Evolutionary conservation across 2,113 vertebrate species (phyloP), one percentile per base, ranked within the genome.

Genomic region (Syngnathoides biaculeatus): DNA sequence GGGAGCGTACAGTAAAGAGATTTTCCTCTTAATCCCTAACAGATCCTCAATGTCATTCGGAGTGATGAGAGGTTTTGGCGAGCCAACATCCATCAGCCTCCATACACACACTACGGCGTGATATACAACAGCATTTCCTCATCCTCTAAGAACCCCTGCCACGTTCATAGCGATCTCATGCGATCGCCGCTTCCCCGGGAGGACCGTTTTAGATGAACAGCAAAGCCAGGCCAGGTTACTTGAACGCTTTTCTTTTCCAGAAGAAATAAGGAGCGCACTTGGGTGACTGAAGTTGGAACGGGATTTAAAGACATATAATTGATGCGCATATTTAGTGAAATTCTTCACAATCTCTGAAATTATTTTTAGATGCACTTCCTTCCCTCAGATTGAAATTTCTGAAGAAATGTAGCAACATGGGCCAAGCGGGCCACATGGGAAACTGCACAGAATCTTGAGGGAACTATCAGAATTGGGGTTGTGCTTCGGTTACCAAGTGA

Each of bases 261-360:
- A 56, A 74, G 64, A 82, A 80, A 84, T 78, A 61, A 82, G 62
- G 15, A 79, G 67, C 80, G 82, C 61, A 74, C 78, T 80, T 79
- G 26, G 72, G 57, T 47, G 68, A 62, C 47, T 52, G 45, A 62
- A 50, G 71, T 75, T 83, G 79, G 68, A 69, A 53, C 67, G 26
- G 56, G 65, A 69, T 77, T 65, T 43, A 79, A 75, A 48, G 48
- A 75, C 72, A 24, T 15, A 62, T 5, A 22, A 26, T 42, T 42
- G 7, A 42, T 24, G 22, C 20, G 4, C 47, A 64, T 0, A 58
- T 64, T 69, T 55, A 50, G 65, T 20, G 7, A 71, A 38, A 50
- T 65, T 50, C 63, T 6, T 50, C 9, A 10, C 2, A 53, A 81
- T 80, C 30, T 81, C 81, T 73, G 72, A 83, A 69, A 72, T 77